phyloP scores from a whole-genome alignment of 2,113 vertebrate genomes.

The Coptodon bakossiorum region DNA sequence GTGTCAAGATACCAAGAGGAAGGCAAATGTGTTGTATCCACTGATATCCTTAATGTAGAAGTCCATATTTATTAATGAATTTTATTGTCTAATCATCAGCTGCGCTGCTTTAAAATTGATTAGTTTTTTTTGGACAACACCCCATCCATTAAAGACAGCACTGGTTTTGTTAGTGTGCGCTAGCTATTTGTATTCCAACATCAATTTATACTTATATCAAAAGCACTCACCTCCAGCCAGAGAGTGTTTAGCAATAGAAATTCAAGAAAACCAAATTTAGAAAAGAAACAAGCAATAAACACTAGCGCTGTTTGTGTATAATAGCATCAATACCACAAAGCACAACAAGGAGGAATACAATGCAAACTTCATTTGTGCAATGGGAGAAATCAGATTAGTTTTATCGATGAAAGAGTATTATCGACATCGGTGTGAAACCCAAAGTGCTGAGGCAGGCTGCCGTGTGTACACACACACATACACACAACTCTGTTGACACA shows the following conservation, averaged over 20 bases:
- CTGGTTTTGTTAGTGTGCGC: neutral
- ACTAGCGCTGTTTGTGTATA: neutral
- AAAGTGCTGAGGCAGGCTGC: conserved; percentile 50
- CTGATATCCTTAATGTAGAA: neutral
- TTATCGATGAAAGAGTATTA: conserved; percentile 2
- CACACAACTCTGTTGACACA: conserved; percentile 21
- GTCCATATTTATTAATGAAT: neutral
- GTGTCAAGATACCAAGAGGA: neutral
- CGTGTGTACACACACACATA: neutral
- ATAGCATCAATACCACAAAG: neutral
- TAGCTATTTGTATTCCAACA: neutral
- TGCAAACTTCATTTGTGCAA: conserved; percentile 23
- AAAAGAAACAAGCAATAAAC: neutral
- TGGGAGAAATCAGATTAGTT: conserved; percentile 25
- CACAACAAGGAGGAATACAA: neutral
- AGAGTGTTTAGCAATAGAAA: neutral
- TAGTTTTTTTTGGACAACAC: neutral
- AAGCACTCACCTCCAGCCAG: neutral
- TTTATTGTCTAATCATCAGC: neutral
- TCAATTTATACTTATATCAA: neutral
- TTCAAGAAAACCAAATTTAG: neutral
- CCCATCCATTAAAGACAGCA: neutral
- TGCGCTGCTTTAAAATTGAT: neutral
- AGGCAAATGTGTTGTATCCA: neutral
- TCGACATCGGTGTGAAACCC: neutral